Evolutionary conservation across 1,140 invertebrate species (phyloP).

Genomic region (Solen grandis): DNA sequence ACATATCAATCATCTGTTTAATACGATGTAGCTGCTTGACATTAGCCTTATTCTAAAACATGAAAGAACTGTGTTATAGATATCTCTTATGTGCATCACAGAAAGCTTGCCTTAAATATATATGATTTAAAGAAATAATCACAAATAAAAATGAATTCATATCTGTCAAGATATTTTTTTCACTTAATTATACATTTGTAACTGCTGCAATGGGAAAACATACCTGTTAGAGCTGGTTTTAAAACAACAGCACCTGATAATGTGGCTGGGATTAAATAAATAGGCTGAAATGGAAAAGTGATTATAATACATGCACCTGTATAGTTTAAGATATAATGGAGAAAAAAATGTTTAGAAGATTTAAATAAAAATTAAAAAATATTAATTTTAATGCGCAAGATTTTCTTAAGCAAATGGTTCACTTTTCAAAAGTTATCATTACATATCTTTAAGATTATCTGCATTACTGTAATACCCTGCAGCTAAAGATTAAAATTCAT

Average conservation of each 20-base stretch:
- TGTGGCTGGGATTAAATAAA: constrained; percentile 57
- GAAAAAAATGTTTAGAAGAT: background rate
- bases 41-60: too few species aligned
- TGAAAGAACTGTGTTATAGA: too few species aligned
- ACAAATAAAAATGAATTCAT: background rate
- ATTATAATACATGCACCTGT: too few species aligned
- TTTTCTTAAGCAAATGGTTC: too few species aligned
- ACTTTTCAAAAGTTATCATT: constrained; percentile 71
- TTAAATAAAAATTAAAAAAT: constrained; percentile 8
- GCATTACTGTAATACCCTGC: too few species aligned
- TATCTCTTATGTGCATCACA: too few species aligned
- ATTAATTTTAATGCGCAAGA: constrained; percentile 65
- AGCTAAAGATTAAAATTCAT: too few species aligned
- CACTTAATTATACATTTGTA: background rate
- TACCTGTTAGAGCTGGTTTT: constrained; percentile 55
- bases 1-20: too few species aligned
- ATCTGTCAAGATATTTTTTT: background rate
- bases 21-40: too few species aligned
- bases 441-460: too few species aligned
- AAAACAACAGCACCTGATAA: constrained; percentile 45
- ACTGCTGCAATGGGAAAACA: background rate
- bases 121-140: background rate
- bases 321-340: too few species aligned
- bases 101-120: background rate
- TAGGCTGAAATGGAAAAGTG: constrained; percentile 56